Percentiles rank a stretch among this genome's conserved stretches.
These are phyloP conservation scores for Ectemnius lituratus DNA, from an alignment of 2,888 invertebrate species.

Conservation along the genomic window DNA sequence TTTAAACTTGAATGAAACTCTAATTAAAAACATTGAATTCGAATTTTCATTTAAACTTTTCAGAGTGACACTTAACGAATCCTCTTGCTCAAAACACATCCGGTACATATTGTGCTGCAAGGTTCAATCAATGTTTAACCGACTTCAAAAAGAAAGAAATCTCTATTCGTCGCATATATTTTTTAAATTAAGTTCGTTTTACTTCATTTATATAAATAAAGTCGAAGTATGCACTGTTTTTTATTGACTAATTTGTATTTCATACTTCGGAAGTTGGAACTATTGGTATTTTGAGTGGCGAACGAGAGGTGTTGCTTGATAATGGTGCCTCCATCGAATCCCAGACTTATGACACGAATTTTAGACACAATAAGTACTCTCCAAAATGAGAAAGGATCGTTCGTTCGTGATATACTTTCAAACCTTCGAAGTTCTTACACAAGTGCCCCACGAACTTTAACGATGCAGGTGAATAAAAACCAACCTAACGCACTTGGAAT, in stretches of 20 bases:
- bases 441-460: conserved; percentile 56
- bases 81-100: too few species aligned
- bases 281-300: not conserved
- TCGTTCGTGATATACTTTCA: conserved; percentile 62
- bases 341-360: conserved; percentile 64
- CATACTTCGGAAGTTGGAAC: too few species aligned
- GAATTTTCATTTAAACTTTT: not conserved
- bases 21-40: not conserved
- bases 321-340: conserved; percentile 63
- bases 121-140: too few species aligned
- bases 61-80: too few species aligned
- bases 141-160: too few species aligned
- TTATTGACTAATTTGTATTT: too few species aligned
- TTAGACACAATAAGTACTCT: conserved; percentile 64
- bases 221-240: too few species aligned
- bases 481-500: not conserved
- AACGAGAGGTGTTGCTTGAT: not conserved
- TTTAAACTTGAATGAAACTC: too few species aligned
- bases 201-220: too few species aligned
- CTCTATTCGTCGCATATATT: too few species aligned
- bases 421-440: conserved; percentile 57
- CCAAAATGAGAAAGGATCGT: conserved; percentile 62
- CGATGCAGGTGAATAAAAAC: conserved; percentile 61
- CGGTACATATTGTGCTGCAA: too few species aligned
- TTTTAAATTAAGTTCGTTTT: too few species aligned